Percentiles rank a stretch among this genome's conserved stretches.
Evolutionary conservation across 2,888 invertebrate genomes (phyloP).

Genomic region (Leptopilina myrica): DNA sequence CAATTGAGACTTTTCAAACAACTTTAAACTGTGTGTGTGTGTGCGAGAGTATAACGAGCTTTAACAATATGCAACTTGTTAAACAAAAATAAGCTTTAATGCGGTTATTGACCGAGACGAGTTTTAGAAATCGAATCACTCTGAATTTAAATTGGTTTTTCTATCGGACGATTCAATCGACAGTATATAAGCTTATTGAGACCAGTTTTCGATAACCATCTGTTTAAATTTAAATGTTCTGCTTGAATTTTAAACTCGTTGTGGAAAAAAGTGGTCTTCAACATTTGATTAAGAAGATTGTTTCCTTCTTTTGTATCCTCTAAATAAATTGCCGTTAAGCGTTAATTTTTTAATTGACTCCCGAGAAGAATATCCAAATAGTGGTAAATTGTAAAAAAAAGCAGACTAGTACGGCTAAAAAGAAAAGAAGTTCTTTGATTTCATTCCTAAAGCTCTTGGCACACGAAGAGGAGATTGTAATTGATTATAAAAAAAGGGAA

Average conservation of each 20-base stretch:
- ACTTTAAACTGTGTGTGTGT: background rate
- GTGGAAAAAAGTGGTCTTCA: background rate
- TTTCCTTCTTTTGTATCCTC: background rate
- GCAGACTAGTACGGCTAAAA: background rate
- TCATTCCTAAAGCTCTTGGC: background rate
- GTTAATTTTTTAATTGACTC: no score
- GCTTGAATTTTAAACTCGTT: slow-evolving; percentile 6
- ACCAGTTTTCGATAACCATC: slow-evolving; percentile 28
- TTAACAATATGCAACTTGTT: slow-evolving; percentile 8
- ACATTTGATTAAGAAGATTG: background rate
- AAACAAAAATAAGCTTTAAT: slow-evolving; percentile 30
- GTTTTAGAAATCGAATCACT: slow-evolving; percentile 23
- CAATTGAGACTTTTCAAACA: slow-evolving; percentile 24
- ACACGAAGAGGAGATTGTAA: background rate
- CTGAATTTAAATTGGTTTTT: slow-evolving; percentile 31
- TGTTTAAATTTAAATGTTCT: slow-evolving; percentile 29
- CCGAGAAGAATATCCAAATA: no score
- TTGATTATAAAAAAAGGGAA: slow-evolving; percentile 21
- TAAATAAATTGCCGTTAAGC: no score
- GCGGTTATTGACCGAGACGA: slow-evolving; percentile 11
- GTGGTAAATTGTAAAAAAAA: no score
- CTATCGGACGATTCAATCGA: slow-evolving; percentile 27
- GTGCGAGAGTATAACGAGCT: background rate
- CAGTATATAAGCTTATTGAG: slow-evolving; percentile 23
- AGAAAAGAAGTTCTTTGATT: slow-evolving; percentile 21